Conservation (phyloP, 2,888 invertebrate species). For the Meiosimyza platycephala region DNA sequence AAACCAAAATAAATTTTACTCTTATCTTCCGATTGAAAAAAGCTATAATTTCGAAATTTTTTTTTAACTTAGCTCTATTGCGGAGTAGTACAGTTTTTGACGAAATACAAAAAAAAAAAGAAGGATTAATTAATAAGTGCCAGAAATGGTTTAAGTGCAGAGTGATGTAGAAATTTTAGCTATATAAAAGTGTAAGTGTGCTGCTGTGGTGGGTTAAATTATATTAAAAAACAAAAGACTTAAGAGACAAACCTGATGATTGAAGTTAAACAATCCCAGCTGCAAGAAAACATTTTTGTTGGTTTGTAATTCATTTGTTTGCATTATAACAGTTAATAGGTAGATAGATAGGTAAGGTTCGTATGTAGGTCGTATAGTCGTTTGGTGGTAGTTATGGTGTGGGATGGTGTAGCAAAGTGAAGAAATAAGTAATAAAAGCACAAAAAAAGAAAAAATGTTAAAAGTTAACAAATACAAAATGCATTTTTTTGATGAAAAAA, state of each 20-base stretch:
- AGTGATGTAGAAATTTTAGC: constrained; percentile 14
- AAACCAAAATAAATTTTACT: no score
- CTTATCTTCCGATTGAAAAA: no score
- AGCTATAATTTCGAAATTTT: no score
- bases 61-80: no score
- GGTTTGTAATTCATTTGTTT: constrained; percentile 15
- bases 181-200: constrained; percentile 36
- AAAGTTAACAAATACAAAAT: constrained; percentile 27
- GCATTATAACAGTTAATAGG: constrained; percentile 35
- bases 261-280: constrained; percentile 66
- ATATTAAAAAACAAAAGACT: constrained; percentile 59
- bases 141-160: not conserved
- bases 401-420: constrained; percentile 31
- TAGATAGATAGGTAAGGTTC: constrained; percentile 36
- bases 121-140: not conserved
- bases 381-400: constrained; percentile 16
- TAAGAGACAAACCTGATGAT: constrained; percentile 66
- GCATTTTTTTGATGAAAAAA: constrained; percentile 10
- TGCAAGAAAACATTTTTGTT: constrained; percentile 45
- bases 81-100: no score
- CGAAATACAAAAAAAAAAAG: no score
- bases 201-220: no score
- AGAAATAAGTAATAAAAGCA: constrained; percentile 30
- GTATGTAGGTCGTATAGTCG: constrained; percentile 34
- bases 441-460: constrained; percentile 23